Evolutionary conservation across 1,140 invertebrate genomes (phyloP).

Genomic region (Cotesia typhae): DNA sequence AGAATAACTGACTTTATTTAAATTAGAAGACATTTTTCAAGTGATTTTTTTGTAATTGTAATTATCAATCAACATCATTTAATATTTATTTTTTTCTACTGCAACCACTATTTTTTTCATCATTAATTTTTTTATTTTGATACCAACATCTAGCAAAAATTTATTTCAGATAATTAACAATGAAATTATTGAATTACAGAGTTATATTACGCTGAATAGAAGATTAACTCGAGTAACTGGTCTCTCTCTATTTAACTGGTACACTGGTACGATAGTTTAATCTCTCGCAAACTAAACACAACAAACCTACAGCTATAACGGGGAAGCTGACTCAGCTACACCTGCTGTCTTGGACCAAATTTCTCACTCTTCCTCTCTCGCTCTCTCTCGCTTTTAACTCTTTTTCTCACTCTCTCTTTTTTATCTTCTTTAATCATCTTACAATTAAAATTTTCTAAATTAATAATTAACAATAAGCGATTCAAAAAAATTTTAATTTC

Average conservation of each 20-base stretch:
- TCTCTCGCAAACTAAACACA: conserved; percentile 49
- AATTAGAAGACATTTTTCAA: conserved; percentile 7
- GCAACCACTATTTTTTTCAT: background rate
- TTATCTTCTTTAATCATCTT: background rate
- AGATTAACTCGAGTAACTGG: background rate
- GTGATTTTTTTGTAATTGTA: background rate
- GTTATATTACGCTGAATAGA: background rate
- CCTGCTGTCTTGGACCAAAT: conserved; percentile 46
- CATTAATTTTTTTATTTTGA: background rate
- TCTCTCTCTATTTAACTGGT: background rate
- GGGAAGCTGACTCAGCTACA: conserved; percentile 59
- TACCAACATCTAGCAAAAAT: too few relatives aligned
- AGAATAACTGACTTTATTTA: conserved; percentile 38
- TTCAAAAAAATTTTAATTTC: too few relatives aligned
- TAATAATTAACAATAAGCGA: too few relatives aligned
- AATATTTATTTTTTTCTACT: background rate
- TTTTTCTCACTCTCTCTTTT: background rate
- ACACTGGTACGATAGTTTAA: conserved; percentile 48
- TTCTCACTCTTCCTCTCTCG: conserved; percentile 3
- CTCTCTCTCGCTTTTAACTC: background rate
- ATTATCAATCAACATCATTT: background rate
- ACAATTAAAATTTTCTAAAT: too few relatives aligned
- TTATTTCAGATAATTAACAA: too few relatives aligned
- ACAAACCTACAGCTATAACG: conserved; percentile 59
- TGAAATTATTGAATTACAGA: background rate